Evolutionary conservation across 2,888 invertebrate species (phyloP).

Genomic region (Tenthredo mesomela): DNA sequence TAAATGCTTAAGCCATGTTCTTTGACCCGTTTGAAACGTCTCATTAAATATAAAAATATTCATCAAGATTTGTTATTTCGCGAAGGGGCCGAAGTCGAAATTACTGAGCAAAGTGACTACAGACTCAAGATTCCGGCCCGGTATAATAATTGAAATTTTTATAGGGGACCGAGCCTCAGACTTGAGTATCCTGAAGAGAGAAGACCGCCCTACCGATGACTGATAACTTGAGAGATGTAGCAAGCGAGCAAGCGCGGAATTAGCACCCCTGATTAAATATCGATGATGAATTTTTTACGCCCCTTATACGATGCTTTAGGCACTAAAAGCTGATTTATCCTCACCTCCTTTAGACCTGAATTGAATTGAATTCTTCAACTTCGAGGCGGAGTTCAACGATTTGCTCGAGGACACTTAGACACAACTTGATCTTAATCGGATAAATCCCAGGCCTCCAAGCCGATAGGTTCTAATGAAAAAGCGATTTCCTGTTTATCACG

Average conservation of each 20-base stretch:
- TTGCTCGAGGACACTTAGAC: not conserved
- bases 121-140: not conserved
- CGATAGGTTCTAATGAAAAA: not conserved
- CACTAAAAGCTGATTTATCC: conserved; percentile 19
- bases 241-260: not conserved
- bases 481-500: not conserved
- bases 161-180: not conserved
- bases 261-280: conserved; percentile 33
- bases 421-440: conserved; percentile 12
- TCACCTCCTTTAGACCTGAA: conserved; percentile 21
- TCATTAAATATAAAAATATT: conserved; percentile 47
- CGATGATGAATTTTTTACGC: conserved; percentile 39
- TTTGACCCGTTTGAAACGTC: conserved; percentile 46
- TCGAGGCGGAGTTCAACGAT: not conserved
- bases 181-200: not conserved
- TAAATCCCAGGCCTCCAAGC: not conserved
- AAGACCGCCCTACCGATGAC: not conserved
- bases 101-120: not conserved
- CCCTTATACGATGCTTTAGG: conserved; percentile 6
- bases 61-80: conserved; percentile 40
- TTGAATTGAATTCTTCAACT: conserved; percentile 25
- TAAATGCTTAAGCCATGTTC: conserved; percentile 47
- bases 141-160: conserved; percentile 22
- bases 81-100: not conserved
- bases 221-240: conserved; percentile 19